A percentile compares a stretch with the other conserved stretches of the same genome.
These are phyloP conservation scores for Brachyistius frenatus DNA, from an alignment of 2,113 vertebrate genomes.

Conservation along the genomic window DNA sequence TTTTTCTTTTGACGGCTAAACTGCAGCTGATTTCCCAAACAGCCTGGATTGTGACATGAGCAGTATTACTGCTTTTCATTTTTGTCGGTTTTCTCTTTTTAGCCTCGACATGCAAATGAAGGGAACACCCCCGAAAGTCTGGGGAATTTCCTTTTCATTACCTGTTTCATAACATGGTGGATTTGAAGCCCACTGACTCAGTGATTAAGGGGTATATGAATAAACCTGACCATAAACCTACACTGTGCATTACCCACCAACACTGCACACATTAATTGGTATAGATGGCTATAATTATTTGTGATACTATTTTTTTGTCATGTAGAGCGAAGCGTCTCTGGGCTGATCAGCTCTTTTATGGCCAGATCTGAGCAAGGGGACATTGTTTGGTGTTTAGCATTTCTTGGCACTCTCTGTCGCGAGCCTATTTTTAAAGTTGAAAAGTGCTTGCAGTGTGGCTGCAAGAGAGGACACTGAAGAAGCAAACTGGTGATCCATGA, in stretches of 20 bases:
- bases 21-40: neutral
- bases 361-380: constrained; percentile 67
- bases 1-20: neutral
- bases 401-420: constrained; percentile 72
- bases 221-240: constrained; percentile 30
- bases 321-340: constrained; percentile 23
- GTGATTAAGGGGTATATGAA: constrained; percentile 35
- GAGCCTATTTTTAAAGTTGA: constrained; percentile 83
- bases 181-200: constrained; percentile 1
- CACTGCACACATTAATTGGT: constrained; percentile 21
- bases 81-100: constrained; percentile 1
- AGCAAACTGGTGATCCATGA: constrained; percentile 84
- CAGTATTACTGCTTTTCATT: neutral
- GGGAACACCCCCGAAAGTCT: constrained; percentile 13
- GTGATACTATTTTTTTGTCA: constrained; percentile 20
- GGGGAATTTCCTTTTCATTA: constrained; percentile 23
- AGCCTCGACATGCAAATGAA: constrained; percentile 20
- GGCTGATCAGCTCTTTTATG: constrained; percentile 58
- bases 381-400: constrained; percentile 77
- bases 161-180: constrained; percentile 9
- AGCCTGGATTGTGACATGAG: neutral
- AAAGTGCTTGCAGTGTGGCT: constrained; percentile 77
- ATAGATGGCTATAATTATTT: constrained; percentile 34
- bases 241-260: neutral
- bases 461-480: constrained; percentile 77